phyloP scores from a whole-genome alignment of 2,888 invertebrate genomes.

The Chloroclystis v-ata region DNA sequence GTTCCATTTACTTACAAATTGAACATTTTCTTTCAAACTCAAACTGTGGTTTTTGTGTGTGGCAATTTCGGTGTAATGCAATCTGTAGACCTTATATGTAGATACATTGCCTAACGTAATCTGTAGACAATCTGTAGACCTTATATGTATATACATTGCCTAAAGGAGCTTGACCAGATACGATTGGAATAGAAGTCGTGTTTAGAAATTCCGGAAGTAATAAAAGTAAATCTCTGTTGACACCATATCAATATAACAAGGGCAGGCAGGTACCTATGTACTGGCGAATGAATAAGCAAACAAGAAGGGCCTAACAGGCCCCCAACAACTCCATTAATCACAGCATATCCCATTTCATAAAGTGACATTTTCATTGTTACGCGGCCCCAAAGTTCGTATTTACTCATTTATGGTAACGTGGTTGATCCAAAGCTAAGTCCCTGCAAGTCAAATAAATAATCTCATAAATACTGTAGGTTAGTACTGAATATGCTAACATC shows the following conservation, averaged over 20 bases:
- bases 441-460: slow-evolving; percentile 43
- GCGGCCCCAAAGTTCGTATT: slow-evolving; percentile 61
- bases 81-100: too few relatives aligned
- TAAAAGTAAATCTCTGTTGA: slow-evolving; percentile 7
- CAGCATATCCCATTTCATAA: slow-evolving; percentile 65
- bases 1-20: too few relatives aligned
- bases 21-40: too few relatives aligned
- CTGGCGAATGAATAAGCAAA: slow-evolving; percentile 50
- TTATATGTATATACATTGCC: too few relatives aligned
- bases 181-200: too few relatives aligned
- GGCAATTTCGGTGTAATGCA: too few relatives aligned
- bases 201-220: not conserved
- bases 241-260: slow-evolving; percentile 12
- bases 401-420: slow-evolving; percentile 58
- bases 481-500: not conserved
- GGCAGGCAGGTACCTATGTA: slow-evolving; percentile 8
- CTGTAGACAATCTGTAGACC: too few relatives aligned
- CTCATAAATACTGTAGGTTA: not conserved
- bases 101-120: too few relatives aligned
- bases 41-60: too few relatives aligned
- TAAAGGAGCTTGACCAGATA: too few relatives aligned
- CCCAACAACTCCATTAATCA: slow-evolving; percentile 67
- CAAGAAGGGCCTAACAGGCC: slow-evolving; percentile 52
- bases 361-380: slow-evolving; percentile 75
- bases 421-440: slow-evolving; percentile 43